Evolutionary conservation across 1,140 invertebrate genomes (phyloP).

Genomic region (Diabrotica virgifera): DNA sequence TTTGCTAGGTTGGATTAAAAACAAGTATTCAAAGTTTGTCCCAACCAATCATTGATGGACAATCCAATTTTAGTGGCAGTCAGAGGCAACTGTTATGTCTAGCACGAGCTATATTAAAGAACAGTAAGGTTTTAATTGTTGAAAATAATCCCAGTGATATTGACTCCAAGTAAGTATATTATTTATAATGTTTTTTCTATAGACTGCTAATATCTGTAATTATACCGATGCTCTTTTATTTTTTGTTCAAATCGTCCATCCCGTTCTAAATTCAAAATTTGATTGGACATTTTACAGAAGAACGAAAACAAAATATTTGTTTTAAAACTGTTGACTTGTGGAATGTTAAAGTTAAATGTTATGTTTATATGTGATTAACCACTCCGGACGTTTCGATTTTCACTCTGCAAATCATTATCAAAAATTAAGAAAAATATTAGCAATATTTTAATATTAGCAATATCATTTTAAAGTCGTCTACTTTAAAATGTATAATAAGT

Average conservation of each 20-base stretch:
- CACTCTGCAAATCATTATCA: too few species aligned
- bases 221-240: background rate
- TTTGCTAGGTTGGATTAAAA: constrained; percentile 50
- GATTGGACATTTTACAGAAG: too few species aligned
- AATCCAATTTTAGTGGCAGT: constrained; percentile 78
- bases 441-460: too few species aligned
- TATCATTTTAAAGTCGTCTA: too few species aligned
- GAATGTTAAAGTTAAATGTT: too few species aligned
- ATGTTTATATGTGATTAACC: too few species aligned
- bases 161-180: constrained; percentile 36
- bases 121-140: constrained; percentile 59
- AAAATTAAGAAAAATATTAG: too few species aligned
- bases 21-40: constrained; percentile 59
- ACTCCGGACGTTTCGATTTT: too few species aligned
- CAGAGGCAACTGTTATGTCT: constrained; percentile 83
- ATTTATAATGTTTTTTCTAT: background rate
- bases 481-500: too few species aligned
- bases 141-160: constrained; percentile 62
- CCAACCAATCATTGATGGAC: constrained; percentile 65
- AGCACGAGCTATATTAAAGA: constrained; percentile 70
- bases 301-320: too few species aligned
- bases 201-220: background rate
- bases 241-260: background rate
- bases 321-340: too few species aligned
- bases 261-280: constrained; percentile 1